phyloP scores from a whole-genome alignment of 2,113 vertebrate species.

The Cariama cristata region DNA sequence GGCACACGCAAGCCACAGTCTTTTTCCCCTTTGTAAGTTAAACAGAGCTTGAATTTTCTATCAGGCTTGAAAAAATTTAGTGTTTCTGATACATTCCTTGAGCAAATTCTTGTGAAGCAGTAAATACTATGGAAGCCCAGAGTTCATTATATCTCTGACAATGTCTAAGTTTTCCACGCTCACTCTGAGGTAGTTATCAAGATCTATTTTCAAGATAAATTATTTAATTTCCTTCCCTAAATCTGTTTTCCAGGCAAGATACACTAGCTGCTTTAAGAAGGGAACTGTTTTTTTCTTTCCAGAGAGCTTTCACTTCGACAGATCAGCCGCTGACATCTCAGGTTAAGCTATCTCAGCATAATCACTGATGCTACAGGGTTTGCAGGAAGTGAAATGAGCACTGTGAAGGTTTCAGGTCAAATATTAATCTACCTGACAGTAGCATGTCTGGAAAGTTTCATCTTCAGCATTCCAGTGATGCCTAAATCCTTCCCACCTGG shows the following conservation, averaged over 20 bases:
- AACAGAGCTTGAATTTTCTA: not conserved
- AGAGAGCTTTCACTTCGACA: not conserved
- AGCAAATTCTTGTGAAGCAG: not conserved
- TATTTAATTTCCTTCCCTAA: slow-evolving; percentile 4
- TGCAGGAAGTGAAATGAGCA: slow-evolving; percentile 1
- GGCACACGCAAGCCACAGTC: not conserved
- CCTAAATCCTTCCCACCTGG: not conserved
- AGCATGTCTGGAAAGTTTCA: slow-evolving; percentile 39
- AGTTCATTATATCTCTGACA: not conserved
- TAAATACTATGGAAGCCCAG: not conserved
- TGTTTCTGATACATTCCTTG: not conserved
- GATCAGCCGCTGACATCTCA: not conserved
- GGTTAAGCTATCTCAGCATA: slow-evolving; percentile 14
- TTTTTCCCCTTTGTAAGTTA: not conserved
- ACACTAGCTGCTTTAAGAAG: not conserved
- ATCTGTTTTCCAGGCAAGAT: not conserved
- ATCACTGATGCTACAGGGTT: not conserved
- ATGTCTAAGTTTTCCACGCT: not conserved
- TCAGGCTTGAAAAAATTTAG: not conserved
- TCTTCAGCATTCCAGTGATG: slow-evolving; percentile 19
- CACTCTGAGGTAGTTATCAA: not conserved
- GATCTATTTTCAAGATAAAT: slow-evolving; percentile 11
- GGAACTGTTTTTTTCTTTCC: not conserved
- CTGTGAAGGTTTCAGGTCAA: slow-evolving; percentile 11
- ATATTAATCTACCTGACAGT: slow-evolving; percentile 31